Conservation (phyloP, 2,797 vertebrate genomes). For the Argentina silus region DNA sequence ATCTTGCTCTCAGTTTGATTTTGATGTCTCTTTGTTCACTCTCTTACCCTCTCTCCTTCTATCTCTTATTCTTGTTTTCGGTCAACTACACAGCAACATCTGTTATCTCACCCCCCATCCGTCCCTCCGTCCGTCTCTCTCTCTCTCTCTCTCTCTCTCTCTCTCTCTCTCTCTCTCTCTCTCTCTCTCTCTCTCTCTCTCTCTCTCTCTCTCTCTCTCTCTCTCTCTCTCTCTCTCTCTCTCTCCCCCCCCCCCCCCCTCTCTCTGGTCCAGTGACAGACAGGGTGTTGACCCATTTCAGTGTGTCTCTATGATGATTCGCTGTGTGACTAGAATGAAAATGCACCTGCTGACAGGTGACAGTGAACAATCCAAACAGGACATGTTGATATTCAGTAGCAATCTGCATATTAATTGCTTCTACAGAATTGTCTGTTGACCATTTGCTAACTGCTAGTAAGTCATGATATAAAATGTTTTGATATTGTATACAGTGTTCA, state of each 20-base stretch:
- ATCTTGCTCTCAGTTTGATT: background rate
- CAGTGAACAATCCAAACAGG: too few relatives aligned
- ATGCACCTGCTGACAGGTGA: background rate
- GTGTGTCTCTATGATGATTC: background rate
- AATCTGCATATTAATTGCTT: too few relatives aligned
- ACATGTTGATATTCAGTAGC: too few relatives aligned
- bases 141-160: background rate
- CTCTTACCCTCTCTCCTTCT: background rate
- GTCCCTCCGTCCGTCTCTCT: background rate
- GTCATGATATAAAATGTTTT: too few relatives aligned
- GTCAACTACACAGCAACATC: background rate
- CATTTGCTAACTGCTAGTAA: too few relatives aligned
- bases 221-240: background rate
- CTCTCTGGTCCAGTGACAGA: background rate
- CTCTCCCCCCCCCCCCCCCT: background rate
- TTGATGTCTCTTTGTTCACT: background rate
- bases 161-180: background rate
- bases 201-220: background rate
- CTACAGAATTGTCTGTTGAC: too few relatives aligned
- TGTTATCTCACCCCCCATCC: background rate
- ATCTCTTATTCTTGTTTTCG: background rate
- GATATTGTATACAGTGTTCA: too few relatives aligned
- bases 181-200: background rate
- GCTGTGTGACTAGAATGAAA: background rate
- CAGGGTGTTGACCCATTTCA: conserved; percentile 7